Conservation (phyloP, 2,113 vertebrate species). For the Rhineura floridana region DNA sequence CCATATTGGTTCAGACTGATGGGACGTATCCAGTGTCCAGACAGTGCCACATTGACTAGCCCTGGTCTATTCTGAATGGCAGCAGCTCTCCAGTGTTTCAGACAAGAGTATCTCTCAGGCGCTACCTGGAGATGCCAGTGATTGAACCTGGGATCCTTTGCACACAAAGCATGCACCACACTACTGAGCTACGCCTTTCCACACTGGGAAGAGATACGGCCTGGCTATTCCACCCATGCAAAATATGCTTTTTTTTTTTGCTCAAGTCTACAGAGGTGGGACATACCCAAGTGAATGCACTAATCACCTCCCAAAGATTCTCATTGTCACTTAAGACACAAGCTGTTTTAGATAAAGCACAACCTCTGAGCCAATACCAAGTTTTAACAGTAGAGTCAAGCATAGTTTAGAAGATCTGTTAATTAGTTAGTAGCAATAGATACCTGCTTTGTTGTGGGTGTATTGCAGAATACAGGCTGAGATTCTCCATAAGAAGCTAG, state of each 20-base stretch:
- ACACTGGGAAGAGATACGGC: neutral
- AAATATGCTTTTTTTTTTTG: neutral
- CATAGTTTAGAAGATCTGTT: neutral
- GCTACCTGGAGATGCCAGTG: neutral
- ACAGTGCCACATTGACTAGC: too few species aligned
- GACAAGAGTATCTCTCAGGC: neutral
- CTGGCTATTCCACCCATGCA: neutral
- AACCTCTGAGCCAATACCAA: neutral
- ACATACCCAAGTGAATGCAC: neutral
- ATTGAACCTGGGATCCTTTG: neutral
- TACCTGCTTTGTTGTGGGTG: slow-evolving; percentile 52
- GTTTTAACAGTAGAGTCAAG: neutral
- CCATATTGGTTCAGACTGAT: too few species aligned
- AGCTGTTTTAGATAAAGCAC: neutral
- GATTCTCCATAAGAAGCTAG: slow-evolving; percentile 65
- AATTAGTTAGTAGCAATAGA: neutral
- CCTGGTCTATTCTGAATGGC: neutral
- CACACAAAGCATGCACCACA: neutral
- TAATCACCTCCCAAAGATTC: neutral
- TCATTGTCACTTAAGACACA: neutral
- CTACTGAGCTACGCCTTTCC: neutral
- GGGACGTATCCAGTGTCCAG: too few species aligned
- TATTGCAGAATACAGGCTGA: slow-evolving; percentile 28
- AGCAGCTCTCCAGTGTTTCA: neutral
- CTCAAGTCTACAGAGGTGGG: neutral